Percentiles rank a stretch among this genome's conserved stretches.
phyloP scores from a whole-genome alignment of 2,888 invertebrate genomes.

The Nemoura dubitans region DNA sequence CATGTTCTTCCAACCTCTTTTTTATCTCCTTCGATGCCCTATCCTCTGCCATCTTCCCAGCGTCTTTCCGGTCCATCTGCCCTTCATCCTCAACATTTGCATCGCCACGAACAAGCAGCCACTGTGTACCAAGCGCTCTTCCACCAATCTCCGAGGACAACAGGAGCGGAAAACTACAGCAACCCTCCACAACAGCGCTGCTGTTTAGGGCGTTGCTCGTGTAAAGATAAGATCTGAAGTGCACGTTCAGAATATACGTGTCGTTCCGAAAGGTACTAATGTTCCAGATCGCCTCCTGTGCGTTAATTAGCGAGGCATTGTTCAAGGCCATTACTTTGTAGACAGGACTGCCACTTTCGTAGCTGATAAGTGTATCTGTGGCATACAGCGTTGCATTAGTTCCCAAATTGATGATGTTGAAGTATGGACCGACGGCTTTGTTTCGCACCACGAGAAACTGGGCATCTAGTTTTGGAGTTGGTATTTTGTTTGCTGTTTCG shows the following conservation, averaged over 20 bases:
- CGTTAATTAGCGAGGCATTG: not conserved
- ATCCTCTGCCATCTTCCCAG: too few species aligned
- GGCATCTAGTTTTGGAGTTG: not conserved
- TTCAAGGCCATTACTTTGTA: not conserved
- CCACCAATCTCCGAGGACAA: not conserved
- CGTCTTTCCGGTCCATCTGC: too few species aligned
- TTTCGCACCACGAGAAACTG: not conserved
- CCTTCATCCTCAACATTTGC: not conserved
- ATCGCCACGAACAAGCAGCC: not conserved
- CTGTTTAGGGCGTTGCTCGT: not conserved
- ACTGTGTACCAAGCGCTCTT: not conserved
- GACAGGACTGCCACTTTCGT: not conserved
- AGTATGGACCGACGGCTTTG: not conserved
- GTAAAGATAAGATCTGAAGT: not conserved
- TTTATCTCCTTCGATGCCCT: too few species aligned
- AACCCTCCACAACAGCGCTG: not conserved
- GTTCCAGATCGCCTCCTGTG: not conserved
- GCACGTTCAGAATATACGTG: not conserved
- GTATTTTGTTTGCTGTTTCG: not conserved
- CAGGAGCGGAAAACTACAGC: not conserved
- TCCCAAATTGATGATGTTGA: not conserved
- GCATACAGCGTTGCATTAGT: not conserved
- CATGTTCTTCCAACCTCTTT: too few species aligned
- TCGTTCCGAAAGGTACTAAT: not conserved
- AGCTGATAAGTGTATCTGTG: not conserved